Evolutionary conservation across 2,888 invertebrate genomes (phyloP).

Genomic region (Sminthurinus aureus): DNA sequence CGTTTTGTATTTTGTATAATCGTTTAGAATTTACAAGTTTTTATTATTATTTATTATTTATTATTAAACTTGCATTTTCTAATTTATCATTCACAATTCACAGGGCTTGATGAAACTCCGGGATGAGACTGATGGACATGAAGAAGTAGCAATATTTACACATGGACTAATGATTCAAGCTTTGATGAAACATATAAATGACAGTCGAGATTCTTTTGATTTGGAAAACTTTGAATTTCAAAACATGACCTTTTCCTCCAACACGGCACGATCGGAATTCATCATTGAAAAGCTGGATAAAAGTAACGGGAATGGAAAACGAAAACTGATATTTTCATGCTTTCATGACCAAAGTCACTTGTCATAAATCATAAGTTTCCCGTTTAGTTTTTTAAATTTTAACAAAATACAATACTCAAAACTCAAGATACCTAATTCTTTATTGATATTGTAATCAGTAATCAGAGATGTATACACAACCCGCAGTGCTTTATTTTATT

Average conservation of each 20-base stretch:
- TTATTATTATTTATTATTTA: too few relatives aligned
- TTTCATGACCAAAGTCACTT: slow-evolving; percentile 18
- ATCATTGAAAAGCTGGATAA: background rate
- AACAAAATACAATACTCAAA: too few relatives aligned
- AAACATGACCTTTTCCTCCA: background rate
- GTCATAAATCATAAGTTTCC: background rate
- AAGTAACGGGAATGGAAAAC: background rate
- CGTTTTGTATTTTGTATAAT: background rate
- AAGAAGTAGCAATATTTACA: background rate
- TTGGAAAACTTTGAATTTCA: slow-evolving; percentile 8
- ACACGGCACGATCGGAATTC: slow-evolving; percentile 15
- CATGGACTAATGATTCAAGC: slow-evolving; percentile 9
- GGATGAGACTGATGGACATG: background rate
- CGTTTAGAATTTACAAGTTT: background rate
- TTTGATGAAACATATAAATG: background rate
- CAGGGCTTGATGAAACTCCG: background rate
- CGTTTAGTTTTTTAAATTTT: too few relatives aligned
- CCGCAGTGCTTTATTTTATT: too few relatives aligned
- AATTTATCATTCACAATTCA: background rate
- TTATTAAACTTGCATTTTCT: background rate
- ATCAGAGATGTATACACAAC: too few relatives aligned
- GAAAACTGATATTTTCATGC: slow-evolving; percentile 6
- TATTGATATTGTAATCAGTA: too few relatives aligned
- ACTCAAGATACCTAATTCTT: too few relatives aligned
- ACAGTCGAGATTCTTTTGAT: background rate